A percentile compares a stretch with the other conserved stretches of the same genome.
Evolutionary conservation across 2,113 vertebrate species (phyloP).

Genomic region (Balaeniceps rex): DNA sequence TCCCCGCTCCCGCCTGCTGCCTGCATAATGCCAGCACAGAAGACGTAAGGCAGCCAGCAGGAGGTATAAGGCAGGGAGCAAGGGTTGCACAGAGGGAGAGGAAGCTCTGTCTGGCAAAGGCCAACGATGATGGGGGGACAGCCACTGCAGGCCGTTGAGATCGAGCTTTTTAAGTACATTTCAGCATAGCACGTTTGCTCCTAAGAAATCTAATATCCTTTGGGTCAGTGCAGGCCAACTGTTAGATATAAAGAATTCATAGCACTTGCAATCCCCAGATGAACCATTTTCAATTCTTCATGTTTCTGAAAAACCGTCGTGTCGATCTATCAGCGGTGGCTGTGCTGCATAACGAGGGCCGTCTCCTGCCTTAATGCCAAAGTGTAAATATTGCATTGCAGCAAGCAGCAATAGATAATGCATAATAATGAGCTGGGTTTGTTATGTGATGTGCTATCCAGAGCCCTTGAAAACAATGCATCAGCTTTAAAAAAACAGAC

Average conservation of each 20-base stretch:
- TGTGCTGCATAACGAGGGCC: conserved; percentile 42
- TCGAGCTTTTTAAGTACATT: conserved; percentile 44
- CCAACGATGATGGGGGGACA: background rate
- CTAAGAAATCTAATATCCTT: conserved; percentile 71
- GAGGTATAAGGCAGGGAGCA: background rate
- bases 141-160: background rate
- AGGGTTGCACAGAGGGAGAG: conserved; percentile 27
- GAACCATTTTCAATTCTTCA: conserved; percentile 63
- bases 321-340: conserved; percentile 36
- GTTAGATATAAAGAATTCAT: conserved; percentile 70
- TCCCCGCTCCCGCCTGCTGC: background rate
- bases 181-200: conserved; percentile 44
- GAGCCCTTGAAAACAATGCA: conserved; percentile 37
- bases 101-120: conserved; percentile 24
- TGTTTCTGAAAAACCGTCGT: conserved; percentile 38
- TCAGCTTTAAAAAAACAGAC: background rate
- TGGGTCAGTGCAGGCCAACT: conserved; percentile 70
- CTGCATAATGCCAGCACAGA: background rate
- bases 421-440: conserved; percentile 56
- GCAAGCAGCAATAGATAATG: conserved; percentile 48
- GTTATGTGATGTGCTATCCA: conserved; percentile 17
- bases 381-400: conserved; percentile 68
- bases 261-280: conserved; percentile 55
- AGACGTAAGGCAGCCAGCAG: background rate
- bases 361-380: conserved; percentile 53